Evolutionary conservation across 2,797 vertebrate species (phyloP).

Genomic region (Peromyscus attwateri): DNA sequence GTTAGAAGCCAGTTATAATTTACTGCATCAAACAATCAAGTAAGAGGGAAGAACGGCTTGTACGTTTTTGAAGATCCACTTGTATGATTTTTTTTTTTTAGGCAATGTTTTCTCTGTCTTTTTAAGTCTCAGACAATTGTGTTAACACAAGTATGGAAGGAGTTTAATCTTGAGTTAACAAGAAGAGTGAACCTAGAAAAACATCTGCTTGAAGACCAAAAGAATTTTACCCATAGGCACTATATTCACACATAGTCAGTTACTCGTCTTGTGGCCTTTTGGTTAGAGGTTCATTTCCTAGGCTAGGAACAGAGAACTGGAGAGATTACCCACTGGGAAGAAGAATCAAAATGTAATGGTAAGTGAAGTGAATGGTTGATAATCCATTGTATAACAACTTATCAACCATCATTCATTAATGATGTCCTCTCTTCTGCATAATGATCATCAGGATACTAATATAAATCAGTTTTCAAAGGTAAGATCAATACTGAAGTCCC

Average conservation of each 20-base stretch:
- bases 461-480: constrained; percentile 45
- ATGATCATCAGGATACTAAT: constrained; percentile 4
- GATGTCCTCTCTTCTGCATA: background rate
- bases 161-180: constrained; percentile 29
- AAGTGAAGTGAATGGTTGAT: constrained; percentile 5
- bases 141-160: constrained; percentile 21
- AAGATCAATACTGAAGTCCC: background rate
- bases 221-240: background rate
- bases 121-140: background rate
- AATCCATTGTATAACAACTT: rapidly evolving
- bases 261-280: background rate
- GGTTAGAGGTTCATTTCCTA: background rate
- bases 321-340: constrained; percentile 19
- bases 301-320: background rate
- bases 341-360: background rate
- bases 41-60: background rate
- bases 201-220: constrained; percentile 30
- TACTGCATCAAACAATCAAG: background rate
- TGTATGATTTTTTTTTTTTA: background rate
- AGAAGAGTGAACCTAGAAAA: background rate
- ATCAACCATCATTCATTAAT: background rate
- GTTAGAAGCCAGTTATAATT: background rate
- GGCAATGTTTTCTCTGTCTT: background rate
- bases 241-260: background rate
- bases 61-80: background rate